Conservation (phyloP, 2,797 vertebrate species). For the Sarcoramphus papa region DNA sequence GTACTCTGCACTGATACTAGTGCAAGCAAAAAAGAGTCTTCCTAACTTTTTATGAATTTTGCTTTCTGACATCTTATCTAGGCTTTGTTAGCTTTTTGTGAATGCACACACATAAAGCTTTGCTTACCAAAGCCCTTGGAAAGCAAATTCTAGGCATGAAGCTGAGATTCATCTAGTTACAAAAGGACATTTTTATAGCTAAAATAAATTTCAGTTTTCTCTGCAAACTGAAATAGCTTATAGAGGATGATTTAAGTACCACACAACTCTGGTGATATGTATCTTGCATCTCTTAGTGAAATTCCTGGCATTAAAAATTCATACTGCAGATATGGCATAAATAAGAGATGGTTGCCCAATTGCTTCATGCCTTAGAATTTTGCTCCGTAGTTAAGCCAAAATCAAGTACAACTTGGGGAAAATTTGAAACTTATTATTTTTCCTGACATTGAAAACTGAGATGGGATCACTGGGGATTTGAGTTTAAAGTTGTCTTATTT, state of each 20-base stretch:
- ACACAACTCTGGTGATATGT: not conserved
- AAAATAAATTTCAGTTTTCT: constrained; percentile 18
- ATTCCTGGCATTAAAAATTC: constrained; percentile 2
- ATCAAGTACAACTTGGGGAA: not conserved
- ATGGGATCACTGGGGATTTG: not conserved
- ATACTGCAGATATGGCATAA: not conserved
- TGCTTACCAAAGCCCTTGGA: not conserved
- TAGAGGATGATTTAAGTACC: not conserved
- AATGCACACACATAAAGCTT: not conserved
- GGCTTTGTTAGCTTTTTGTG: not conserved
- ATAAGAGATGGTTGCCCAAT: not conserved
- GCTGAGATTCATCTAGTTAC: not conserved
- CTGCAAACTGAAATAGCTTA: not conserved
- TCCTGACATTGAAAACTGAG: not conserved
- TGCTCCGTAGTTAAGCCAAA: not conserved
- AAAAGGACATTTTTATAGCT: constrained; percentile 8
- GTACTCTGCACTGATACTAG: not conserved
- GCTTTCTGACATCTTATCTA: not conserved
- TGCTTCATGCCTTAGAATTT: constrained; percentile 18
- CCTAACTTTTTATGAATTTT: not conserved
- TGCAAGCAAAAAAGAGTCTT: not conserved
- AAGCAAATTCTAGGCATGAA: constrained; percentile 17
- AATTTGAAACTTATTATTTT: not conserved
- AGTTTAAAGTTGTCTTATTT: not conserved
- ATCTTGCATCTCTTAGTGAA: not conserved